A percentile compares a stretch with the other conserved stretches of the same genome.
Evolutionary conservation across 2,113 vertebrate genomes (phyloP).

Genomic region (Rana temporaria): DNA sequence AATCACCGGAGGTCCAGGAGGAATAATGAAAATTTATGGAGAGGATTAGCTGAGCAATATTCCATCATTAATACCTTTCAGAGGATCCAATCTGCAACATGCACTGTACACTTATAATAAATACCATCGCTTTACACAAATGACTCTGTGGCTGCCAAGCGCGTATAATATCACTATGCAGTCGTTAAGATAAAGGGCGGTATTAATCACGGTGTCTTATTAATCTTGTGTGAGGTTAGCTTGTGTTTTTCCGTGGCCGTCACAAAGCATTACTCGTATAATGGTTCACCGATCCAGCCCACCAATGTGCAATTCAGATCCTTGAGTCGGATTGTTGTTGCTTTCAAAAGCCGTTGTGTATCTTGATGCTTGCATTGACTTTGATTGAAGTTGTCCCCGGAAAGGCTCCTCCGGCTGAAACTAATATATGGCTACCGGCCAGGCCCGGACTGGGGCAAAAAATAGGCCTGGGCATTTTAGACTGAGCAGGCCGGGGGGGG

Average conservation of each 20-base stretch:
- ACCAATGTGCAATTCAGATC: background rate
- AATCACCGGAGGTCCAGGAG: constrained; percentile 10
- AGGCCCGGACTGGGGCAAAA: too few relatives aligned
- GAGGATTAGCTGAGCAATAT: constrained; percentile 41
- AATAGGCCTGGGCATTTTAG: too few relatives aligned
- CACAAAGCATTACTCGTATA: background rate
- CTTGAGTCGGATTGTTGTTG: too few relatives aligned
- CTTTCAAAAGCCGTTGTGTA: too few relatives aligned
- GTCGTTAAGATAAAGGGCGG: constrained; percentile 6
- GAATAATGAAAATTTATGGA: constrained; percentile 44
- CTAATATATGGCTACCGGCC: too few relatives aligned
- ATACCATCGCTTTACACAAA: constrained; percentile 37
- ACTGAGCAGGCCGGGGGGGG: too few relatives aligned
- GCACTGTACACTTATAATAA: constrained; percentile 24
- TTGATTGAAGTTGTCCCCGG: too few relatives aligned
- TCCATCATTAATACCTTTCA: constrained; percentile 45
- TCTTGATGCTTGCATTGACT: too few relatives aligned
- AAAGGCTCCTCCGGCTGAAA: too few relatives aligned
- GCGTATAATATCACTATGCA: constrained; percentile 12
- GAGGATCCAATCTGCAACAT: background rate
- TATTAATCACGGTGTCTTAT: constrained; percentile 6
- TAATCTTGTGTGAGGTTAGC: constrained; percentile 11
- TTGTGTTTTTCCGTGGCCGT: background rate
- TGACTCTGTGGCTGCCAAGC: background rate
- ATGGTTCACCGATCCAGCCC: background rate